Evolutionary conservation across 2,797 vertebrate species (phyloP).

Genomic region (Eulemur coronatus): DNA sequence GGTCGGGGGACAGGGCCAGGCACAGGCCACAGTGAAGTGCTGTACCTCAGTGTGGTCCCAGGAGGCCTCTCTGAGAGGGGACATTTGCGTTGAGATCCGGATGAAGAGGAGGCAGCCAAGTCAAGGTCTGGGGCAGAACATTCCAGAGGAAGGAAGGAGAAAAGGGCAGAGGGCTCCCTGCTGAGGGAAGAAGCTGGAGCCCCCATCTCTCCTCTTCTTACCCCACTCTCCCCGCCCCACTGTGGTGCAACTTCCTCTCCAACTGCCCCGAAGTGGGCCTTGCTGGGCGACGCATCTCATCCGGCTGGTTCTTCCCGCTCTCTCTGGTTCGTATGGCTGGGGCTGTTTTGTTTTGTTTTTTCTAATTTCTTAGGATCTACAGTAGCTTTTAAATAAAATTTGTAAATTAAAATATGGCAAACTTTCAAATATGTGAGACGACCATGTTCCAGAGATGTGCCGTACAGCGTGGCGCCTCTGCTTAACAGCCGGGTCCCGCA

Average conservation of each 20-base stretch:
- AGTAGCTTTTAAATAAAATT: not conserved
- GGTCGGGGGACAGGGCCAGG: not conserved
- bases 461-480: accelerated
- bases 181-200: not conserved
- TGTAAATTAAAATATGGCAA: not conserved
- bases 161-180: not conserved
- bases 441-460: not conserved
- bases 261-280: not conserved
- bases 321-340: not conserved
- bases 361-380: not conserved
- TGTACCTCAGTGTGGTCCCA: too few relatives aligned
- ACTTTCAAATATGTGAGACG: not conserved
- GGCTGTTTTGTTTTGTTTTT: not conserved
- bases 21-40: accelerated
- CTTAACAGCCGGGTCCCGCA: not conserved
- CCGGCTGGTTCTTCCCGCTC: not conserved
- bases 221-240: not conserved
- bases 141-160: not conserved
- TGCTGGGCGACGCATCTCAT: accelerated
- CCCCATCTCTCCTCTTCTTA: too few relatives aligned
- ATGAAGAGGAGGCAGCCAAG: not conserved
- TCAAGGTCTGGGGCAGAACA: not conserved
- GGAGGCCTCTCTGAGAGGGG: not conserved
- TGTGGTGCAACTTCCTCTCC: accelerated
- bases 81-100: not conserved